Evolutionary conservation across 2,888 invertebrate species (phyloP).

Genomic region (Steinernema scapterisci): DNA sequence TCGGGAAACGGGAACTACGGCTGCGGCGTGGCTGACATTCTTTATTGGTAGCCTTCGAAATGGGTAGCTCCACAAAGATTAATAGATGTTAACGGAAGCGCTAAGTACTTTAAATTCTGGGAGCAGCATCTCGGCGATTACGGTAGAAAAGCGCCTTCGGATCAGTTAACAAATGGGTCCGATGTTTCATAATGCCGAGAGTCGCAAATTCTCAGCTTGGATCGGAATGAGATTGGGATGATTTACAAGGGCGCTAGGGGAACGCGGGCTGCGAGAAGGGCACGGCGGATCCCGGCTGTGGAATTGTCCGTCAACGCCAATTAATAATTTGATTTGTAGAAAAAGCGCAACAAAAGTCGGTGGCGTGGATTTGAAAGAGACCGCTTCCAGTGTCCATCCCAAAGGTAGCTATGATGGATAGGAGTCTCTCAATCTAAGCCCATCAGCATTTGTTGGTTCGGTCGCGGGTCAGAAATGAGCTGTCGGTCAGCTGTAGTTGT

Average conservation of each 20-base stretch:
- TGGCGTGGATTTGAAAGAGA: too few species aligned
- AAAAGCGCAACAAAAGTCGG: too few species aligned
- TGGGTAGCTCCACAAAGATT: constrained; percentile 22
- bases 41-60: constrained; percentile 21
- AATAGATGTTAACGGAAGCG: constrained; percentile 21
- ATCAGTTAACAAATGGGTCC: too few species aligned
- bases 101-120: constrained; percentile 15
- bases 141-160: neutral
- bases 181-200: too few species aligned
- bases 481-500: constrained; percentile 27
- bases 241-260: too few species aligned
- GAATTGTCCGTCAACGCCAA: too few species aligned
- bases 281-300: too few species aligned
- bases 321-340: too few species aligned
- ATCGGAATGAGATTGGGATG: too few species aligned
- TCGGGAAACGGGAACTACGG: constrained; percentile 28
- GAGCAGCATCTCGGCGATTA: neutral
- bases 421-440: neutral
- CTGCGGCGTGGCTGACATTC: constrained; percentile 25
- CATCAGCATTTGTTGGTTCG: neutral
- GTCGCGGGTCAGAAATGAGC: neutral
- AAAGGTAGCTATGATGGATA: neutral
- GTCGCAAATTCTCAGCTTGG: too few species aligned
- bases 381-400: neutral
- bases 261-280: too few species aligned